Percentiles rank a stretch among this genome's conserved stretches.
Evolutionary conservation across 1,140 invertebrate species (phyloP).

Genomic region (Drosophila albomicans): DNA sequence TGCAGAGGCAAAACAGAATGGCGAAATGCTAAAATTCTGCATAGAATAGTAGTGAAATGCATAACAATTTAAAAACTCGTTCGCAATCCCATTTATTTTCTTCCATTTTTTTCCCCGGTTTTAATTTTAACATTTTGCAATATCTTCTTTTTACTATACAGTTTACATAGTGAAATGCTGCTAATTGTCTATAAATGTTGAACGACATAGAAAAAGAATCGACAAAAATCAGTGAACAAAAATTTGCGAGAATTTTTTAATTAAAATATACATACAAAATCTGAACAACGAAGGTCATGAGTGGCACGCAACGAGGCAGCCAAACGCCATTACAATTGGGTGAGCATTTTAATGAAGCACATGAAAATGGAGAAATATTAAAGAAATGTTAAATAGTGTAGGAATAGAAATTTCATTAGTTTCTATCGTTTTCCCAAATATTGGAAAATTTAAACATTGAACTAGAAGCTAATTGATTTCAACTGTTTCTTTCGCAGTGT

Average conservation of each 20-base stretch:
- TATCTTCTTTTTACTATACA: not conserved
- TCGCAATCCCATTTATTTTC: slow-evolving; percentile 18
- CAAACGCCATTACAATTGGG: slow-evolving; percentile 49
- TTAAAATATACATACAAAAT: slow-evolving; percentile 42
- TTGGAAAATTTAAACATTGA: too few species aligned
- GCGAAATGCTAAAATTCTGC: slow-evolving; percentile 30
- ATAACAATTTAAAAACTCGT: slow-evolving; percentile 29
- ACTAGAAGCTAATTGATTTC: not conserved
- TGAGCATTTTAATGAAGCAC: slow-evolving; percentile 35
- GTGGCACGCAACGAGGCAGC: slow-evolving; percentile 1
- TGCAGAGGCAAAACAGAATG: slow-evolving; percentile 26
- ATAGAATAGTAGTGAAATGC: slow-evolving; percentile 10
- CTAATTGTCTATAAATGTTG: slow-evolving; percentile 34
- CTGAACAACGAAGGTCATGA: slow-evolving; percentile 10
- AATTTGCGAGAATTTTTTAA: slow-evolving; percentile 19
- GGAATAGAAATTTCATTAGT: too few species aligned
- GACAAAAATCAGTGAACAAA: slow-evolving; percentile 17
- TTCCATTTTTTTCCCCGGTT: slow-evolving; percentile 28
- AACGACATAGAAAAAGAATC: slow-evolving; percentile 15
- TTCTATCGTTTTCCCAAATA: too few species aligned
- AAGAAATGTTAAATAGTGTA: too few species aligned
- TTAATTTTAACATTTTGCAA: slow-evolving; percentile 10
- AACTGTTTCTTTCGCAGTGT: slow-evolving; percentile 26
- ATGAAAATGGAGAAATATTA: not conserved
- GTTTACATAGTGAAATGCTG: slow-evolving; percentile 32